phyloP scores from a whole-genome alignment of 2,888 invertebrate species.

The Parasteatoda lunata region DNA sequence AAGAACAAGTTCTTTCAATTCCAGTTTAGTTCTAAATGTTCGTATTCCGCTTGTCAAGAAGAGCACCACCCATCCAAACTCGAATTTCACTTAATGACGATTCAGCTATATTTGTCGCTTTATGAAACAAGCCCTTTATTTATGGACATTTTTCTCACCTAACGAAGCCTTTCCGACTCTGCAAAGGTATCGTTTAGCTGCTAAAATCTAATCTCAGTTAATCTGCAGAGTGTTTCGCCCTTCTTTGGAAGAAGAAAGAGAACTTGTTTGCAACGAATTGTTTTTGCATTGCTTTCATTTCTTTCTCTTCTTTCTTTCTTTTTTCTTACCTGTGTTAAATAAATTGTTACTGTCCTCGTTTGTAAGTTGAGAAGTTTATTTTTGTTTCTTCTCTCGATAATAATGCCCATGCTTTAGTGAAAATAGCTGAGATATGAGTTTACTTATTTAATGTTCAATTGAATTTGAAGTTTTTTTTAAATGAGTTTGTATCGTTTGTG shows the following conservation, averaged over 20 bases:
- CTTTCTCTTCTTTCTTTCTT: not conserved
- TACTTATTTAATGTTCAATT: too few species aligned
- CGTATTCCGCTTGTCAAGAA: not conserved
- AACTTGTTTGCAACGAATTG: not conserved
- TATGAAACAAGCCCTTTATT: constrained; percentile 58
- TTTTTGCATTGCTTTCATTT: not conserved
- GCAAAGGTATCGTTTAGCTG: constrained; percentile 47
- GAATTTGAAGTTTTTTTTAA: too few species aligned
- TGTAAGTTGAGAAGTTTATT: not conserved
- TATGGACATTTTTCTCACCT: constrained; percentile 55
- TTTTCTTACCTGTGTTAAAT: not conserved
- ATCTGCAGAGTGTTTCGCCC: constrained; percentile 21
- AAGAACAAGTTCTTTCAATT: too few species aligned
- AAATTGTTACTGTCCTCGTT: not conserved
- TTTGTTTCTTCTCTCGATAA: not conserved
- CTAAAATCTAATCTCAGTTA: constrained; percentile 51
- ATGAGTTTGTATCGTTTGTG: too few species aligned
- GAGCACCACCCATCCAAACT: constrained; percentile 7
- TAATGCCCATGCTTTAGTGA: too few species aligned
- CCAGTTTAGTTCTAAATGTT: not conserved
- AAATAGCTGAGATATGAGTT: too few species aligned
- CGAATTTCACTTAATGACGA: constrained; percentile 46
- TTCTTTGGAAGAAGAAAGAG: constrained; percentile 14
- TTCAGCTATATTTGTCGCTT: constrained; percentile 55
- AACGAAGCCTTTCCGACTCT: constrained; percentile 26